A percentile compares a stretch with the other conserved stretches of the same genome.
Conservation (phyloP, 2,888 invertebrate species). For the Netelia inedita region DNA sequence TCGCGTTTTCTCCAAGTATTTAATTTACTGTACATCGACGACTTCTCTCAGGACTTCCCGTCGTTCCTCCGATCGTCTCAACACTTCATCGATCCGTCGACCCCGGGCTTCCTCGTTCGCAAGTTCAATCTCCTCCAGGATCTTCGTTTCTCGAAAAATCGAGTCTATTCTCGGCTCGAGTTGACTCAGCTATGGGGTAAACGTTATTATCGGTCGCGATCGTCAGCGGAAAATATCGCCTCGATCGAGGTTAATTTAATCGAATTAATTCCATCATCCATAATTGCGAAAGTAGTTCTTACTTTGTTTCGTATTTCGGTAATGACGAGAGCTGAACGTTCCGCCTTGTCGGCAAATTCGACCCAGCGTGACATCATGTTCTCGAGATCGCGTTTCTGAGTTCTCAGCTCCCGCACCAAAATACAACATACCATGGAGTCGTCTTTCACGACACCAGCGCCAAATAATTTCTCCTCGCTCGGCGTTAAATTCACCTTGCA, state of each 20-base stretch:
- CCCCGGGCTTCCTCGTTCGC: slow-evolving; percentile 50
- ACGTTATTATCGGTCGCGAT: slow-evolving; percentile 10
- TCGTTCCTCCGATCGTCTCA: slow-evolving; percentile 63
- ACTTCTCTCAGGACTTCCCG: slow-evolving; percentile 55
- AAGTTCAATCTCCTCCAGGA: slow-evolving; percentile 60
- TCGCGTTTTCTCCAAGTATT: too few relatives aligned
- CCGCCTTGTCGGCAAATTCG: slow-evolving; percentile 58
- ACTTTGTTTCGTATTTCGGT: slow-evolving; percentile 65
- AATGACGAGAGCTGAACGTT: slow-evolving; percentile 44
- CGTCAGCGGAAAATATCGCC: background rate
- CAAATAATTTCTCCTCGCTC: slow-evolving; percentile 68
- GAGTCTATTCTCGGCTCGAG: slow-evolving; percentile 63
- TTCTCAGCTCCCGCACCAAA: slow-evolving; percentile 69
- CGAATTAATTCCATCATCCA: too few relatives aligned
- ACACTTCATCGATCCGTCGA: slow-evolving; percentile 37
- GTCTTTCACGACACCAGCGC: slow-evolving; percentile 59
- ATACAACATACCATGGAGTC: slow-evolving; percentile 71
- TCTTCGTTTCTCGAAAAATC: slow-evolving; percentile 58
- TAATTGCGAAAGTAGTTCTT: slow-evolving; percentile 15
- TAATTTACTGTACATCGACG: slow-evolving; percentile 64
- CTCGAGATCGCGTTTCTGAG: slow-evolving; percentile 67
- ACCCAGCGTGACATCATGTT: slow-evolving; percentile 56
- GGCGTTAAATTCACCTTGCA: slow-evolving; percentile 69
- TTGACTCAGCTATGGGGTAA: slow-evolving; percentile 41
- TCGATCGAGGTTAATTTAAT: background rate